Evolutionary conservation across 2,113 vertebrate genomes (phyloP), one percentile per base, ranked within the genome.

Genomic region (Pluvialis apricaria): DNA sequence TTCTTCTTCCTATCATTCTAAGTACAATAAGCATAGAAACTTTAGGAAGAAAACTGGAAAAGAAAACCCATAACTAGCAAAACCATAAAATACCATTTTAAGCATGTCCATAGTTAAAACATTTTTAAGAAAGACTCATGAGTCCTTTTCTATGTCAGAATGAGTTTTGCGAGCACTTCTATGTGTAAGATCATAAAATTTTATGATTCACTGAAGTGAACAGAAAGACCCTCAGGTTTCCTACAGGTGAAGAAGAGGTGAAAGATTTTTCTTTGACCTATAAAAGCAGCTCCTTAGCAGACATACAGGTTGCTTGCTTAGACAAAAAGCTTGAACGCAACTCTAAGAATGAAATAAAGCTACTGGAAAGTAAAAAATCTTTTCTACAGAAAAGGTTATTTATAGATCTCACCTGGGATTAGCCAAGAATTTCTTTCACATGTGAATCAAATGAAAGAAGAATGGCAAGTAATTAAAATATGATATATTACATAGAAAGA

Each of bases 321-420:
- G 76, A 82, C 8, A 72, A 90, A 96, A 71, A 36, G 3, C 9
- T 70, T 82, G 36, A 83, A 31, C 31, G 31, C 12, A 85, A 38
- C 5, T 42, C 57, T 73, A 79, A 84, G 47, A 81, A 91, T 58
- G 89, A 94, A 91, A 65, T 34, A 54, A 86, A 92, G 52, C 40
- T 76, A 94, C 78, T 75, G 42, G 11, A 72, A 97, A 64, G 25
- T 42, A 71, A 77, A 77, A 55, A 55, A 25, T 5, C 0, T 61
- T 84, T 92, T 84, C 25, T 65, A 38, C 24, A 45, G 73, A 42
- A 89, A 89, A 77, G 3, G 0, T 88, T 96, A 90, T 95, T 95
- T 94, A 87, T 95, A 86, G 62, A 77, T 91, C 62, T 93, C 82
- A 88, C 81, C 69, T 85, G 58, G 71, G 70, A 91, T 95, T 91